Percentiles rank a stretch among this genome's conserved stretches.
These are phyloP conservation scores for Euura lappo DNA, from an alignment of 1,140 invertebrate species.

Conservation along the genomic window DNA sequence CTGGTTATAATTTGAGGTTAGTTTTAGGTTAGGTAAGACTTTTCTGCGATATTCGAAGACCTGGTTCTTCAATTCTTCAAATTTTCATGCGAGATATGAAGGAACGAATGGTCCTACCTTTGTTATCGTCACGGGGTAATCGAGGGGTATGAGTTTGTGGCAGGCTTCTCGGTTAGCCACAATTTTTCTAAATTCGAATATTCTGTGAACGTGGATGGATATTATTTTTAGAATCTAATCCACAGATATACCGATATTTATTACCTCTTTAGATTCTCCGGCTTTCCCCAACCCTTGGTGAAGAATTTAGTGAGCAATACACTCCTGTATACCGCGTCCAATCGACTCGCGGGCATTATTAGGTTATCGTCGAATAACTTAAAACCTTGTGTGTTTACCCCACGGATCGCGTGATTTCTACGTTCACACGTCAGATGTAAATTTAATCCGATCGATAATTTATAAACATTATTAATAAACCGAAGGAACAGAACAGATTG, in stretches of 20 bases:
- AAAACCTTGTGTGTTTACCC: too few species aligned
- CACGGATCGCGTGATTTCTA: too few species aligned
- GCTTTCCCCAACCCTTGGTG: conserved; percentile 95
- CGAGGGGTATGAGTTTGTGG: conserved; percentile 77
- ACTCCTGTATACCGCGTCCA: conserved; percentile 90
- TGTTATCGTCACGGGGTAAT: conserved; percentile 89
- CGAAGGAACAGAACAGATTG: too few species aligned
- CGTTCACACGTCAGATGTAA: too few species aligned
- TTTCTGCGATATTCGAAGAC: conserved; percentile 13
- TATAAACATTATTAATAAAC: too few species aligned
- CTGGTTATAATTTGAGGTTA: conserved; percentile 54
- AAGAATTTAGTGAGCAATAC: conserved; percentile 93
- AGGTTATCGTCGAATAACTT: too few species aligned
- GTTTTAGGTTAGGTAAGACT: neutral
- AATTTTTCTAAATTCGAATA: conserved; percentile 90
- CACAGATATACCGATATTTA: neutral
- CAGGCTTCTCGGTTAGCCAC: conserved; percentile 84
- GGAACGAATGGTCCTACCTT: conserved; percentile 69
- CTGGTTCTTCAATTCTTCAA: conserved; percentile 20
- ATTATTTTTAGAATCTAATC: conserved; percentile 19
- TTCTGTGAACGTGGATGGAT: conserved; percentile 62
- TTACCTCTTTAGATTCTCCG: conserved; percentile 89
- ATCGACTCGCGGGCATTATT: conserved; percentile 73
- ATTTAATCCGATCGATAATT: too few species aligned
- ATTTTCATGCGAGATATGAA: neutral